phyloP scores from a whole-genome alignment of 1,140 invertebrate genomes.

The Odontomachus brunneus region DNA sequence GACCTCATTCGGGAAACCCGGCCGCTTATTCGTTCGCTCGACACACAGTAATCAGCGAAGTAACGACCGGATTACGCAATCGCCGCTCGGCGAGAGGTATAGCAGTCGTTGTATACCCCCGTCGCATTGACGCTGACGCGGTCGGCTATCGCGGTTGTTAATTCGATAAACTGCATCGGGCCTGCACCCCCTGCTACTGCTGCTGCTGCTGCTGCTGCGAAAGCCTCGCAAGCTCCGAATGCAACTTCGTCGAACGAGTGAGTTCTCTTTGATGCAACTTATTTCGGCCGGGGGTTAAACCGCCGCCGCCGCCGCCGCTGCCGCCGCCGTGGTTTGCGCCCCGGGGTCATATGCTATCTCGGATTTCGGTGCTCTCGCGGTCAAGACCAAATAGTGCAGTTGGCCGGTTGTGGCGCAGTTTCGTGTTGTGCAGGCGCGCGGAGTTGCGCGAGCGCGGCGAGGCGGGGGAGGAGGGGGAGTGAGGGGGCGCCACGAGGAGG shows the following conservation, averaged over 20 bases:
- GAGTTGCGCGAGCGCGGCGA: background rate
- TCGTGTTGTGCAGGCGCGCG: background rate
- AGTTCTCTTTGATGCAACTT: slow-evolving; percentile 53
- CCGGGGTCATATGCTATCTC: slow-evolving; percentile 3
- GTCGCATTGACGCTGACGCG: slow-evolving; percentile 29
- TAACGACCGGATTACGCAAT: slow-evolving; percentile 40
- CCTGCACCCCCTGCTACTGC: background rate
- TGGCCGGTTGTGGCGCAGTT: slow-evolving; percentile 30
- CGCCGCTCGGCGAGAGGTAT: background rate
- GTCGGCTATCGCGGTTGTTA: slow-evolving; percentile 48
- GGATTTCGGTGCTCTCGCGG: slow-evolving; percentile 36
- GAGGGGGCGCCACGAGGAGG: background rate
- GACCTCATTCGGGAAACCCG: too few relatives aligned
- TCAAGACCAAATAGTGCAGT: slow-evolving; percentile 39
- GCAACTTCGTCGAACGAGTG: slow-evolving; percentile 28
- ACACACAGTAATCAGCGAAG: slow-evolving; percentile 37
- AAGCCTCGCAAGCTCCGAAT: too few relatives aligned
- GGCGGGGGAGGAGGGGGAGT: background rate
- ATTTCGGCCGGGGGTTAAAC: slow-evolving; percentile 3
- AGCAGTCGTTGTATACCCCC: background rate
- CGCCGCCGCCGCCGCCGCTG: background rate
- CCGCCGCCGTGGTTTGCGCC: slow-evolving; percentile 23
- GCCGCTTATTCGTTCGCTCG: too few relatives aligned
- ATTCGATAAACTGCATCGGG: slow-evolving; percentile 42
- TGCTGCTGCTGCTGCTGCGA: too few relatives aligned